Percentiles rank a stretch among this genome's conserved stretches.
phyloP scores from a whole-genome alignment of 2,113 vertebrate species.

The Pterocles orientalis region DNA sequence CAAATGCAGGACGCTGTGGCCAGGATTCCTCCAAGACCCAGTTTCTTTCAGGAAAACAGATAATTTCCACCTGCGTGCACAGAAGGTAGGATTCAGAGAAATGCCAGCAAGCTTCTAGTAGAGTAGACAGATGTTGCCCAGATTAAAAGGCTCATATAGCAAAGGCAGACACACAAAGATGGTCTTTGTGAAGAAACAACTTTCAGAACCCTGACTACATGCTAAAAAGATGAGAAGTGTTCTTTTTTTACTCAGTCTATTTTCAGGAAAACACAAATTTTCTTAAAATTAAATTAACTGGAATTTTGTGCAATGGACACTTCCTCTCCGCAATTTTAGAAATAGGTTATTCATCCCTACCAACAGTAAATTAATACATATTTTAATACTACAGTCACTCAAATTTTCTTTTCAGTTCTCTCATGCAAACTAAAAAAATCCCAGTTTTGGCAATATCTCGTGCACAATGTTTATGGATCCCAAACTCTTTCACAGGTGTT shows the following conservation, averaged over 20 bases:
- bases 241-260: background rate
- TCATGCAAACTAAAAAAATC: background rate
- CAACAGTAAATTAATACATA: background rate
- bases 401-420: background rate
- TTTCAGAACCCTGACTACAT: background rate
- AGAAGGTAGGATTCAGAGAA: background rate
- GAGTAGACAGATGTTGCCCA: background rate
- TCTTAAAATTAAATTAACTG: background rate
- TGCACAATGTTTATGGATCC: background rate
- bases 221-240: background rate
- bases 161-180: background rate
- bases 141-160: background rate
- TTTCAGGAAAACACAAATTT: background rate
- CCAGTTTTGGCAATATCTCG: background rate
- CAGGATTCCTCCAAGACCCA: background rate
- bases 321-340: background rate
- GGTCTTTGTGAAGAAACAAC: background rate
- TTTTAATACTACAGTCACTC: background rate
- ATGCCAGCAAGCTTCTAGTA: background rate
- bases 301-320: background rate
- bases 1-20: background rate
- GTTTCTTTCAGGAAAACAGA: background rate
- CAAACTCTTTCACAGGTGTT: background rate
- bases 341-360: background rate
- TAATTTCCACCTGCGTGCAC: background rate